Percentiles rank a stretch among this genome's conserved stretches.
phyloP scores from a whole-genome alignment of 1,140 invertebrate species.

The Leptinotarsa texana region DNA sequence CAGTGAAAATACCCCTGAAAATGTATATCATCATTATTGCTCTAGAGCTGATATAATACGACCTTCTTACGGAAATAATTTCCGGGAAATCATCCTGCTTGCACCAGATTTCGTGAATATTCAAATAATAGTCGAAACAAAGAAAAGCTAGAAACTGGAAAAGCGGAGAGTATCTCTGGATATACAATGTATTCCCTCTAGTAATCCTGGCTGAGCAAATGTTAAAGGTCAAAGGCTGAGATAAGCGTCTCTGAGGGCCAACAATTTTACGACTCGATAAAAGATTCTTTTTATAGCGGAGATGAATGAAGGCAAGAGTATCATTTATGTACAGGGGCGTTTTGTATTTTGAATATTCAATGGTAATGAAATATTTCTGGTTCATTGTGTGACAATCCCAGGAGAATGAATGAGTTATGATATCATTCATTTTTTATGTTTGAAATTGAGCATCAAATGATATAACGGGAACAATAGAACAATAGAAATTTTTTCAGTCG shows the following conservation, averaged over 20 bases:
- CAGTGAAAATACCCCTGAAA: too few species aligned
- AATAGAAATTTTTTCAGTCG: too few species aligned
- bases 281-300: slow-evolving; percentile 19
- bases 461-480: too few species aligned
- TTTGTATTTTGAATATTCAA: background rate
- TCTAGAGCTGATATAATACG: background rate
- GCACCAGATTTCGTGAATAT: slow-evolving; percentile 21
- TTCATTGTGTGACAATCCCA: background rate
- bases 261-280: slow-evolving; percentile 23
- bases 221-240: slow-evolving; percentile 21
- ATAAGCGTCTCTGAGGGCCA: slow-evolving; percentile 3
- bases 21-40: background rate
- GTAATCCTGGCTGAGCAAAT: slow-evolving; percentile 19
- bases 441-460: too few species aligned
- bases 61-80: slow-evolving; percentile 10
- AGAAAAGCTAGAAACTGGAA: background rate
- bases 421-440: too few species aligned
- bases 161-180: slow-evolving; percentile 10
- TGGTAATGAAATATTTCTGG: background rate
- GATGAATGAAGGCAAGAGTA: background rate
- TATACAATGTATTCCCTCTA: slow-evolving; percentile 19
- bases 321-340: slow-evolving; percentile 10
- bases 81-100: slow-evolving; percentile 15
- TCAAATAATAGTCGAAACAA: slow-evolving; percentile 9
- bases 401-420: too few species aligned